Percentiles rank a stretch among this genome's conserved stretches.
Evolutionary conservation across 1,140 invertebrate species (phyloP).

Genomic region (Harpegnathos saltator): DNA sequence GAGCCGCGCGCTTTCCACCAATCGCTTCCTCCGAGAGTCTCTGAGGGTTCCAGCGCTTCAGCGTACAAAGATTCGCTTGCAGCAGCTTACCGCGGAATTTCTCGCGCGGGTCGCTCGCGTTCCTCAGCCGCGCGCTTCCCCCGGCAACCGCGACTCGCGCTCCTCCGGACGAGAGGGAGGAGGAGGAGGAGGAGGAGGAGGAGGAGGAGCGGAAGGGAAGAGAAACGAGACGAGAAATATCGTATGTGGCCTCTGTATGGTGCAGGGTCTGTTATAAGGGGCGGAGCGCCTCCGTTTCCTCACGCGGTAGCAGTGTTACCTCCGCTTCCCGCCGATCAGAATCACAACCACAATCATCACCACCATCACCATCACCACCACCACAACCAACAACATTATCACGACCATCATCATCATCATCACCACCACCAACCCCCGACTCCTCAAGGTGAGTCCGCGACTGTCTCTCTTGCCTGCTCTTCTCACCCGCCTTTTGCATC

Average conservation of each 20-base stretch:
- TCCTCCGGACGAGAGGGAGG: too few relatives aligned
- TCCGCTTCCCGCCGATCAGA: slow-evolving; percentile 86
- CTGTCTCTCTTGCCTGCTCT: slow-evolving; percentile 60
- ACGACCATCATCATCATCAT: slow-evolving; percentile 80
- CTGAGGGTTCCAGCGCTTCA: slow-evolving; percentile 13
- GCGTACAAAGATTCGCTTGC: slow-evolving; percentile 53
- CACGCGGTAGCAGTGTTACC: slow-evolving; percentile 89
- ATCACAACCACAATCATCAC: slow-evolving; percentile 82
- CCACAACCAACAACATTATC: slow-evolving; percentile 80
- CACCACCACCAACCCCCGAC: slow-evolving; percentile 86
- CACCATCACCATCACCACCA: slow-evolving; percentile 78
- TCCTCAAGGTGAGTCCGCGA: slow-evolving; percentile 85
- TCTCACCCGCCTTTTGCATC: slow-evolving; percentile 6
- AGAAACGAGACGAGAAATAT: slow-evolving; percentile 63
- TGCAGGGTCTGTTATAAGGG: slow-evolving; percentile 83
- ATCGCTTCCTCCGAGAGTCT: slow-evolving; percentile 42
- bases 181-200: too few relatives aligned
- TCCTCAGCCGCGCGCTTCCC: too few relatives aligned
- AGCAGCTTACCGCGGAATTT: slow-evolving; percentile 3
- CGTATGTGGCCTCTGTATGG: slow-evolving; percentile 82
- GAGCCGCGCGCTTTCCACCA: too few relatives aligned
- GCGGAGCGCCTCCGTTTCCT: slow-evolving; percentile 86
- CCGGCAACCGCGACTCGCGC: too few relatives aligned
- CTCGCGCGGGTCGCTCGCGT: background rate
- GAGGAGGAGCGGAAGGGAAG: slow-evolving; percentile 34